A percentile compares a stretch with the other conserved stretches of the same genome.
Evolutionary conservation across 1,140 invertebrate genomes (phyloP).

Genomic region (Maconellicoccus hirsutus): DNA sequence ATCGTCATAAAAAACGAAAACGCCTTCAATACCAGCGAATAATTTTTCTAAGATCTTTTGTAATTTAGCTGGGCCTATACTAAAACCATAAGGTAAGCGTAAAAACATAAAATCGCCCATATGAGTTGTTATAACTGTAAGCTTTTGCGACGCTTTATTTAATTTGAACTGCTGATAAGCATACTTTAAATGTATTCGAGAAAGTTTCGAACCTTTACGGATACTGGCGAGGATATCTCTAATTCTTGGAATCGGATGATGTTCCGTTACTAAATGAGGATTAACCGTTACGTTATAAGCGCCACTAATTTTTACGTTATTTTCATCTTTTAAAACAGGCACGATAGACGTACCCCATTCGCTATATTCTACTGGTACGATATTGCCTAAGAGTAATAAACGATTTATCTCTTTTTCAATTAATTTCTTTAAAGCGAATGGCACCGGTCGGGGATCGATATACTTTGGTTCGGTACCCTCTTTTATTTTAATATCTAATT

Average conservation of each 20-base stretch:
- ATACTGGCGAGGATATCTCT: constrained; percentile 24
- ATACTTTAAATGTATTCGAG: background rate
- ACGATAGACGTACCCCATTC: constrained; percentile 39
- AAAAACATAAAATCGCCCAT: constrained; percentile 34
- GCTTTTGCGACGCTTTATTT: constrained; percentile 29
- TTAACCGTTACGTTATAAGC: constrained; percentile 35
- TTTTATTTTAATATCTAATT: background rate
- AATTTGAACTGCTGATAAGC: constrained; percentile 31
- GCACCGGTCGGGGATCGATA: constrained; percentile 30
- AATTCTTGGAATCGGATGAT: constrained; percentile 25
- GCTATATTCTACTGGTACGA: constrained; percentile 29
- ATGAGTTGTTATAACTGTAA: constrained; percentile 32
- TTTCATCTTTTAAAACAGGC: constrained; percentile 34
- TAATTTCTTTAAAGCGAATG: constrained; percentile 28
- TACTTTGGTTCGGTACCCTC: constrained; percentile 30
- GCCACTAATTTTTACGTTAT: constrained; percentile 33
- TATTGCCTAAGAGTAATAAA: constrained; percentile 28
- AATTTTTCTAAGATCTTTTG: constrained; percentile 38
- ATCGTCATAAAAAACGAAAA: constrained; percentile 31
- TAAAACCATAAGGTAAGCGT: constrained; percentile 34
- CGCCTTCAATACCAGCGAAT: constrained; percentile 31
- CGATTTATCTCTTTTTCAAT: constrained; percentile 29
- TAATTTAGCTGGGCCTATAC: constrained; percentile 34
- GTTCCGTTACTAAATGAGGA: background rate
- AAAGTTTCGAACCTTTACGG: constrained; percentile 28